These are phyloP conservation scores for Cyanoderma ruficeps DNA, from an alignment of 2,113 vertebrate genomes.

Conservation along the genomic window DNA sequence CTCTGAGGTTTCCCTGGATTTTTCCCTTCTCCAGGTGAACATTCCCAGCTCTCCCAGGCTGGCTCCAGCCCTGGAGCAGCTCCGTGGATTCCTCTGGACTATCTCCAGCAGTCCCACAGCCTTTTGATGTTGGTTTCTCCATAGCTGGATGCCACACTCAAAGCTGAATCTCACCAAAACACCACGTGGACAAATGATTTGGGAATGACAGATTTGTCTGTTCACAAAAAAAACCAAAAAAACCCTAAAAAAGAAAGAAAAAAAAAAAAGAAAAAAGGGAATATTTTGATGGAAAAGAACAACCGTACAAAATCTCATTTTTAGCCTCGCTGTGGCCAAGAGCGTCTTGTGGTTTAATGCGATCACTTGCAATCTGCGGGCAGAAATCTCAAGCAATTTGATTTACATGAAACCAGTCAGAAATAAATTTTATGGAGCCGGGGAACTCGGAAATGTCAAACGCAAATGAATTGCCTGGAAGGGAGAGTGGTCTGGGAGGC, in stretches of 20 bases:
- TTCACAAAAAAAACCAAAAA: background rate
- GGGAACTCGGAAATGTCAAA: background rate
- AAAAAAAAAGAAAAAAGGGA: no score
- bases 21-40: background rate
- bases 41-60: no score
- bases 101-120: background rate
- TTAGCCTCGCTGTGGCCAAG: background rate
- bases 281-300: background rate
- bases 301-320: background rate
- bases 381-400: slow-evolving; percentile 16
- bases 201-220: background rate
- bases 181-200: fast-evolving
- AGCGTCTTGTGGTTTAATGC: background rate
- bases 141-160: fast-evolving
- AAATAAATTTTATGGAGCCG: slow-evolving; percentile 6
- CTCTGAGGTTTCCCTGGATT: fast-evolving
- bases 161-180: background rate
- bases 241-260: no score
- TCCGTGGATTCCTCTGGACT: fast-evolving
- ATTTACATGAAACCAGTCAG: slow-evolving; percentile 10
- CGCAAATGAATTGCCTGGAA: background rate
- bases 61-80: no score
- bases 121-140: background rate
- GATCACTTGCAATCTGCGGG: background rate
- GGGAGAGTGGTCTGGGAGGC: background rate